Evolutionary conservation across 2,888 invertebrate genomes (phyloP).

Genomic region (Idaea biselata): DNA sequence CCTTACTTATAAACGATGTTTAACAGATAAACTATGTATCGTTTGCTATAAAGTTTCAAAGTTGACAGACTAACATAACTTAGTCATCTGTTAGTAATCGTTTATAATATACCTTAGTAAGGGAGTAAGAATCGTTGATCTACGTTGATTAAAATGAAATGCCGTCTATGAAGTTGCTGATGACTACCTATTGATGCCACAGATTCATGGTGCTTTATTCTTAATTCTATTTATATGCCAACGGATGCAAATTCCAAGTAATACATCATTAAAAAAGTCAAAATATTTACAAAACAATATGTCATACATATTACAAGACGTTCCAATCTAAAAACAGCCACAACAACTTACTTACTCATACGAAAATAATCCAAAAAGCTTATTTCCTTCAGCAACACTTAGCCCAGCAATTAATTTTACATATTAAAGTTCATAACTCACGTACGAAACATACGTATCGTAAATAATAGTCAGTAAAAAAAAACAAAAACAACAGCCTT

Average conservation of each 20-base stretch:
- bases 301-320: conserved; percentile 31
- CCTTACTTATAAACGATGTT: too few species aligned
- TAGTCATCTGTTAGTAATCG: too few species aligned
- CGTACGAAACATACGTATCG: conserved; percentile 54
- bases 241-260: conserved; percentile 40
- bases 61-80: too few species aligned
- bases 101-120: too few species aligned
- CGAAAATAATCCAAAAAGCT: conserved; percentile 69
- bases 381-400: conserved; percentile 52
- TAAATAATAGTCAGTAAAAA: conserved; percentile 60
- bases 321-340: conserved; percentile 48
- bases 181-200: too few species aligned
- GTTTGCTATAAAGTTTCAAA: too few species aligned
- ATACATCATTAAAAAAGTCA: conserved; percentile 40
- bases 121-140: too few species aligned
- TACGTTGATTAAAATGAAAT: too few species aligned
- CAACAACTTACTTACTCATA: conserved; percentile 68
- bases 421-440: conserved; percentile 73
- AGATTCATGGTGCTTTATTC: neutral
- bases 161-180: too few species aligned
- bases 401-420: conserved; percentile 66
- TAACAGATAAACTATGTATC: too few species aligned
- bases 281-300: conserved; percentile 48
- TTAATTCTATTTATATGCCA: conserved; percentile 24
- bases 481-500: conserved; percentile 51